Conservation (phyloP, 1,140 invertebrate genomes). For the Drosophila grimshawi region DNA sequence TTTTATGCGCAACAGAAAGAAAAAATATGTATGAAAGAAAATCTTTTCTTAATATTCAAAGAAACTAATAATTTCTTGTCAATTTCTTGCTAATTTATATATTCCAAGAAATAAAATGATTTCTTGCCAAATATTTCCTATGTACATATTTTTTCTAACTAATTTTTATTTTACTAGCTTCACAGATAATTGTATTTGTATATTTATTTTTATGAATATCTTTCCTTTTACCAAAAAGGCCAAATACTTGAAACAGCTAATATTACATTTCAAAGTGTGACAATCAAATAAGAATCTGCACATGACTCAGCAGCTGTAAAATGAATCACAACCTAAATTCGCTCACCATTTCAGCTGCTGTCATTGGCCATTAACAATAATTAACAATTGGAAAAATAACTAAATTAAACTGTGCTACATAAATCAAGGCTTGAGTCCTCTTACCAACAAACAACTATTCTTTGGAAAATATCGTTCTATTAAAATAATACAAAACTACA, state of each 20-base stretch:
- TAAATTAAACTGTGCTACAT: neutral
- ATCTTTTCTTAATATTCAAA: too few species aligned
- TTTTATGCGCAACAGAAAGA: too few species aligned
- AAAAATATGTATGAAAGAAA: too few species aligned
- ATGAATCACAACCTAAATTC: conserved; percentile 4
- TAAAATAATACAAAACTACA: too few species aligned
- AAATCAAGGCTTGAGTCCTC: neutral
- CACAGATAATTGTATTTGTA: too few species aligned
- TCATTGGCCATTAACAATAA: conserved; percentile 19
- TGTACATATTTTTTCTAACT: too few species aligned
- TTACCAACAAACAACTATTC: neutral
- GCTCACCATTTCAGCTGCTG: neutral
- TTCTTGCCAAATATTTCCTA: too few species aligned
- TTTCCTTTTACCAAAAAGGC: too few species aligned
- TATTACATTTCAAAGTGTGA: neutral
- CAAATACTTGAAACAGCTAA: neutral
- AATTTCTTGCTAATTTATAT: too few species aligned
- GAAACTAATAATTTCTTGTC: neutral
- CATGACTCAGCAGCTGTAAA: conserved; percentile 8
- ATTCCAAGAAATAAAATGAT: too few species aligned
- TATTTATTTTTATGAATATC: too few species aligned
- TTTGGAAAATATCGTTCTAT: neutral
- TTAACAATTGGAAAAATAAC: conserved; percentile 1
- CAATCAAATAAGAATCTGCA: neutral
- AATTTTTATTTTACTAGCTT: too few species aligned